Evolutionary conservation across 2,797 vertebrate genomes (phyloP), one percentile per base, ranked within the genome.

Genomic region (Decapterus maruadsi): DNA sequence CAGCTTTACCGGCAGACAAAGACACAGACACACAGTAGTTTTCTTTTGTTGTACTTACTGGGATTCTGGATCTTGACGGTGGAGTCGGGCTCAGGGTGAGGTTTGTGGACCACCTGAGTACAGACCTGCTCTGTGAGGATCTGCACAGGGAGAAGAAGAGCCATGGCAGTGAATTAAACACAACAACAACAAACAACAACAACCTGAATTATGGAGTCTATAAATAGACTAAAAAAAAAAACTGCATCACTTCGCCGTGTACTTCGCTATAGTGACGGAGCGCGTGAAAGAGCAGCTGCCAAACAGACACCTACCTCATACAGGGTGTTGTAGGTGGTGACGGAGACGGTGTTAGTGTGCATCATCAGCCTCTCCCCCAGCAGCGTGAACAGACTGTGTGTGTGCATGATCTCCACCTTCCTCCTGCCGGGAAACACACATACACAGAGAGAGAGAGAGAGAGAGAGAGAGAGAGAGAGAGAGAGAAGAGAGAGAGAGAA

Each of bases 341-440:
- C 94, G 0, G 98, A 98, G 88, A 99, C 97, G 0, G 98, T 99
- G 92, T 97, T 99, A 83, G 98, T 99, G 92, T 99, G 98, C 90
- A 99, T 95, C 98, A 99, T 99, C 91, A 99, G 93, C 62, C 98
- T 95, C 87, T 99, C 98, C 72, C 98, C 98, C 68, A 99, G 96
- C 75, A 99, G 94, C 3, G 98, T 99, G 94, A 99, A 99, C 73
- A 99, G 96, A 85, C 98, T 99, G 93, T 99, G 98, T 55, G 98
- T 99, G 87, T 99, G 98, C 98, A 99, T 99, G 89, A 99, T 99
- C 95, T 99, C 98, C 84, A 99, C 98, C 94, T 99, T 99, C 86
- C 98, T 94, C 90, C 98, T 99, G 87, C 7, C 75, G 45, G 6
- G 36, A 67, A 60, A 69, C 63, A 86, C 4, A n/a, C 31, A 34